Conservation (phyloP, 2,113 vertebrate genomes). For the Larimichthys polyactis region DNA sequence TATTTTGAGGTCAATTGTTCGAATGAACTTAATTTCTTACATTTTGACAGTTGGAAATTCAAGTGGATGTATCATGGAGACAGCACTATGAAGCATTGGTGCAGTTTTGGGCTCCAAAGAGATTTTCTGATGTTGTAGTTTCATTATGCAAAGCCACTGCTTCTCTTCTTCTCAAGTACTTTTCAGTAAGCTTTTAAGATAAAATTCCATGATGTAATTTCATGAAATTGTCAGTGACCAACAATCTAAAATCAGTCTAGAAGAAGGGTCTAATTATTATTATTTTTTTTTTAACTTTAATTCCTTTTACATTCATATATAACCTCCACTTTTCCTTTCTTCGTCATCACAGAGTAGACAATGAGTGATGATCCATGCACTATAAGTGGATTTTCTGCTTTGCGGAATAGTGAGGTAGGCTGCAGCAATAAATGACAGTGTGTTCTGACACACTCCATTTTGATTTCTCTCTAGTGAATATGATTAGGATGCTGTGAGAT, state of each 20-base stretch:
- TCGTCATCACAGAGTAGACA: conserved; percentile 16
- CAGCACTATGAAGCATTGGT: background rate
- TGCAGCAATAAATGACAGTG: conserved; percentile 60
- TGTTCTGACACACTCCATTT: conserved; percentile 71
- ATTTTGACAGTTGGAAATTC: background rate
- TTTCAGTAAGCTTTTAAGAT: conserved; percentile 18
- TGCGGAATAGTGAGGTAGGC: conserved; percentile 56
- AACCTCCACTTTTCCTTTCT: conserved; percentile 22
- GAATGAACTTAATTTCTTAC: conserved; percentile 31
- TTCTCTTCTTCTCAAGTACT: background rate
- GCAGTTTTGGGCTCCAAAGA: conserved; percentile 2
- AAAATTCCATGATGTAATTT: conserved; percentile 37
- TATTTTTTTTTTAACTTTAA: background rate
- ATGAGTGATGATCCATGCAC: conserved; percentile 44
- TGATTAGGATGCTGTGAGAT: conserved; percentile 62
- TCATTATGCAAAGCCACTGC: background rate
- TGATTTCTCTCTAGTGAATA: conserved; percentile 69
- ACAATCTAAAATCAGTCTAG: background rate
- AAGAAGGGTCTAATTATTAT: background rate
- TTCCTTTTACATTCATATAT: conserved; percentile 12
- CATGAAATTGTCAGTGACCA: conserved; percentile 29
- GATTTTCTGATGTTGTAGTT: conserved; percentile 18
- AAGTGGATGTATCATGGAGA: background rate
- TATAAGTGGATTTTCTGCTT: conserved; percentile 52
- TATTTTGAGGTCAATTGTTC: conserved; percentile 38